Evolutionary conservation across 2,113 vertebrate genomes (phyloP).

Genomic region (Sinosuthora webbiana): DNA sequence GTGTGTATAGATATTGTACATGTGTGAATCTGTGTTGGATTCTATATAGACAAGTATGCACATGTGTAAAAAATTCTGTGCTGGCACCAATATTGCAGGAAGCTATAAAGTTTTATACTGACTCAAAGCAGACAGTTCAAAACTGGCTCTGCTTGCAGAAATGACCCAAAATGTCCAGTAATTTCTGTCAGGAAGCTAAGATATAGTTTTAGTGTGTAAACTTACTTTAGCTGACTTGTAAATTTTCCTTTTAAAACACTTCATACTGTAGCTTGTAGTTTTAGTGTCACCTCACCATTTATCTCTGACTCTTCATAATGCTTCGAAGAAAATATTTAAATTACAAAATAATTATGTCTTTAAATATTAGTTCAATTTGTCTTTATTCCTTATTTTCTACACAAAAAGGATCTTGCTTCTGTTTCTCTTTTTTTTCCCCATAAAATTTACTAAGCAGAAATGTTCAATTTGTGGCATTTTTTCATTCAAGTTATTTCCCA

Average conservation of each 20-base stretch:
- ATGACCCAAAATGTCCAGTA: background rate
- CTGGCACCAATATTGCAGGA: slow-evolving; percentile 15
- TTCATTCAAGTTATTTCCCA: background rate
- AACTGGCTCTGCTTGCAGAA: slow-evolving; percentile 39
- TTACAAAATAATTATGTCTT: background rate
- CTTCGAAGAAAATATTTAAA: background rate
- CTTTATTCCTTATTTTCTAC: background rate
- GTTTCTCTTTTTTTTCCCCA: too few species aligned
- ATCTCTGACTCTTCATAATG: background rate
- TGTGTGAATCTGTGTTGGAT: background rate
- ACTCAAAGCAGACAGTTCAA: slow-evolving; percentile 62
- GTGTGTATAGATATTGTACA: background rate
- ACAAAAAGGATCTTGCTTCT: background rate
- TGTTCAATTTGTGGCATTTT: background rate
- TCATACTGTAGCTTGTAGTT: background rate
- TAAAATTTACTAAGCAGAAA: background rate
- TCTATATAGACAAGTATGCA: background rate
- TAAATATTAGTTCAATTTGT: background rate
- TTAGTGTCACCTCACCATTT: background rate
- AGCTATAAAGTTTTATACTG: slow-evolving; percentile 13
- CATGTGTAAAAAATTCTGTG: background rate
- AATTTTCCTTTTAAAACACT: background rate
- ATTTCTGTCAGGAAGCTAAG: background rate
- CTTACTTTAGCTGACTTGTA: background rate
- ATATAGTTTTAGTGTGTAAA: background rate